Conservation (phyloP, 2,888 invertebrate genomes). For the Heliconius hortense region DNA sequence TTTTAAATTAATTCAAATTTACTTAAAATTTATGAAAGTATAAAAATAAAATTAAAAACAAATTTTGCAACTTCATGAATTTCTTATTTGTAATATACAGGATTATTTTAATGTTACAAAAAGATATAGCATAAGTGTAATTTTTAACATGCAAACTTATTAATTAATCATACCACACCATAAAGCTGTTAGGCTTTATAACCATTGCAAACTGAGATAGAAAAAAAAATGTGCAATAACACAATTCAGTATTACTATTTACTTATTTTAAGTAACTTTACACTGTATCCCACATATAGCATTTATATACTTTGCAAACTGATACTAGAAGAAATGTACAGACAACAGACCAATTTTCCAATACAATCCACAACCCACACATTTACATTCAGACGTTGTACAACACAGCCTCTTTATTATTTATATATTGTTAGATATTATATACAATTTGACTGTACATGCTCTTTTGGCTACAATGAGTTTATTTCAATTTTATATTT, state of each 20-base stretch:
- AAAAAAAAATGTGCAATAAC: not conserved
- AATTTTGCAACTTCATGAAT: not conserved
- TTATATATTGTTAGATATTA: not conserved
- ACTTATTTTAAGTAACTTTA: no score
- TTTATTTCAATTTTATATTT: not conserved
- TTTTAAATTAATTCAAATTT: not conserved
- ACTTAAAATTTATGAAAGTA: not conserved
- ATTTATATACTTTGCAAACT: no score
- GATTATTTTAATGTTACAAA: not conserved
- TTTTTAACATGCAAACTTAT: not conserved
- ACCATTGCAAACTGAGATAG: not conserved
- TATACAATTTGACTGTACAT: slow-evolving; percentile 12
- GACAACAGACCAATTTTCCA: not conserved
- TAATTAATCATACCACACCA: not conserved
- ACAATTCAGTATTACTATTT: not conserved
- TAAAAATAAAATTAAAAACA: not conserved
- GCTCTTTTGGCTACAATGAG: not conserved
- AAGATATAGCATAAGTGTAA: not conserved
- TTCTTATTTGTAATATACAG: not conserved
- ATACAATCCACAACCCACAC: not conserved
- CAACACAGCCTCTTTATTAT: not conserved
- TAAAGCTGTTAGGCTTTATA: not conserved
- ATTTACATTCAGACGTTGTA: not conserved
- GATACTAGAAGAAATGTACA: no score
- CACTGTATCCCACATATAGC: no score